These are phyloP conservation scores for Dissostichus mawsoni DNA, from an alignment of 2,113 vertebrate genomes.

Conservation along the genomic window DNA sequence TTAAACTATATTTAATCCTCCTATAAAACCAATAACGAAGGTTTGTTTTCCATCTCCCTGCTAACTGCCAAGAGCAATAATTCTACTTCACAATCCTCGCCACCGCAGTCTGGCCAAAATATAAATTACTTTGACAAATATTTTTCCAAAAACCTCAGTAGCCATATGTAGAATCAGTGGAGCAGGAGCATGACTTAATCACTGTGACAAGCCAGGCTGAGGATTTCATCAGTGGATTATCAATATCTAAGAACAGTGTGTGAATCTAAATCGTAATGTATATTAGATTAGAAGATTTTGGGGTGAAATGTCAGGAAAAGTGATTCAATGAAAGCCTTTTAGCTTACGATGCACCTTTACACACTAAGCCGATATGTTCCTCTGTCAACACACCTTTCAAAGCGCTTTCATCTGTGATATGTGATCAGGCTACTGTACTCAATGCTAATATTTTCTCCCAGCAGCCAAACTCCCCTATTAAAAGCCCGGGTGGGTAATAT, in stretches of 20 bases:
- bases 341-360: conserved; percentile 8
- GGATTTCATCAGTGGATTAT: conserved; percentile 33
- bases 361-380: conserved; percentile 11
- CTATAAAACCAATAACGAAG: conserved; percentile 75
- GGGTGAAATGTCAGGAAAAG: conserved; percentile 17
- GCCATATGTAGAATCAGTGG: conserved; percentile 46
- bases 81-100: conserved; percentile 69
- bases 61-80: conserved; percentile 75
- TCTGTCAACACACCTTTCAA: conserved; percentile 54
- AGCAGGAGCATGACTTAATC: conserved; percentile 50
- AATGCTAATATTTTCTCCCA: conserved; percentile 60
- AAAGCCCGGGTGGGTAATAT: conserved; percentile 69
- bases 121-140: conserved; percentile 80
- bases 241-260: conserved; percentile 7
- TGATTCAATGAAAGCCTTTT: not conserved
- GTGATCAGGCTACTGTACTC: conserved; percentile 59
- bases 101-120: conserved; percentile 61
- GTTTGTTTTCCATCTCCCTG: conserved; percentile 75
- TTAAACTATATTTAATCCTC: conserved; percentile 77
- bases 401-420: conserved; percentile 51
- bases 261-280: not conserved
- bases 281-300: not conserved
- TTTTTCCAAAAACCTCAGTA: conserved; percentile 74
- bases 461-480: conserved; percentile 64
- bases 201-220: conserved; percentile 32